Conservation (phyloP, 2,888 invertebrate genomes). For the Ormyrus rosae region DNA sequence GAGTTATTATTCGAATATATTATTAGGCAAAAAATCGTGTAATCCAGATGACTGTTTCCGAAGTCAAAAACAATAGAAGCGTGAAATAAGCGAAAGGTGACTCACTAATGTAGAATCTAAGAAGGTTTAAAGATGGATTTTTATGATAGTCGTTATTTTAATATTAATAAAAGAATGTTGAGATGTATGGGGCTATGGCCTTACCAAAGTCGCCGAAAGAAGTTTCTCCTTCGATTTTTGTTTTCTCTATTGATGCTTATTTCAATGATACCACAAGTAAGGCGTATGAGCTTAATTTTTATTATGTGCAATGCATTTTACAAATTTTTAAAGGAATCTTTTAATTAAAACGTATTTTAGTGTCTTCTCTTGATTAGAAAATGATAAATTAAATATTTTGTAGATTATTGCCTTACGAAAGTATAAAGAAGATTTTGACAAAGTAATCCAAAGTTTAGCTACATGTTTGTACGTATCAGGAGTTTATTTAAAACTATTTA, state of each 20-base stretch:
- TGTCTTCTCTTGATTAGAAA: neutral
- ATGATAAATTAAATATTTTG: neutral
- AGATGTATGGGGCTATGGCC: slow-evolving; percentile 14
- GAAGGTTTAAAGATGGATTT: slow-evolving; percentile 8
- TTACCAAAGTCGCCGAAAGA: neutral
- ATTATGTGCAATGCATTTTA: neutral
- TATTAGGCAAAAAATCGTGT: too few relatives aligned
- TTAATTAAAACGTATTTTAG: neutral
- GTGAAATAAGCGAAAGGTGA: too few relatives aligned
- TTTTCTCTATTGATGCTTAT: neutral
- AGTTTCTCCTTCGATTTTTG: neutral
- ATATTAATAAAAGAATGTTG: slow-evolving; percentile 11
- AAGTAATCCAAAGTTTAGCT: slow-evolving; percentile 3
- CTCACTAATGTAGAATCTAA: neutral
- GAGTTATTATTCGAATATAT: too few relatives aligned
- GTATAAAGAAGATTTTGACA: neutral
- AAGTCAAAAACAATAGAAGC: too few relatives aligned
- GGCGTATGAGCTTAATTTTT: neutral
- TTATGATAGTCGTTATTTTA: slow-evolving; percentile 28
- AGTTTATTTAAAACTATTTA: neutral
- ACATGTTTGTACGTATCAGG: neutral
- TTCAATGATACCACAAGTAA: slow-evolving; percentile 12
- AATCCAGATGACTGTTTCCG: too few relatives aligned
- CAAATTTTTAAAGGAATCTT: neutral
- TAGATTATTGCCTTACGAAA: neutral